Evolutionary conservation across 2,888 invertebrate species (phyloP), one percentile per base, ranked within the genome.

Genomic region (Drosophila leonis): DNA sequence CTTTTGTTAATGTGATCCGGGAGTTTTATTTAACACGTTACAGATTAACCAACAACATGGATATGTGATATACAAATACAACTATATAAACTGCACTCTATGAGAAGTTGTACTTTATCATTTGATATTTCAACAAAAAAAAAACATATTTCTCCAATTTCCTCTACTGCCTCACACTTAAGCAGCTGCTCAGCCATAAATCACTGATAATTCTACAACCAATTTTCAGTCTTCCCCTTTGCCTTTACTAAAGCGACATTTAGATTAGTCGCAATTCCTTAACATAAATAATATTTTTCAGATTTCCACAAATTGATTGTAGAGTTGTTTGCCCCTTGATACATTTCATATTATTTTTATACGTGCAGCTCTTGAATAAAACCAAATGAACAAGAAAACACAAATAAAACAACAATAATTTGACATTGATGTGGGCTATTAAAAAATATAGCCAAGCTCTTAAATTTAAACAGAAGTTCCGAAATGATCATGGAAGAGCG

Each of bases 381-480:
- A 24, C 10, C 13, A 37, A 20, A 44, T 12, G 18, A 65, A 52
- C 10, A 24, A 20, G 24, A 51, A 20, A 3, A 46, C 20, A 1
- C 6, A 12, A 49, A 49, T 49, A 31, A 49, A 49, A 31, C 29
- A 49, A 18, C 35, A 42, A 42, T 37, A 42, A 42, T 35, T 51
- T 48, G n/a, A 44, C 65, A 55, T 48, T 66, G 46, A 66, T 35
- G 35, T 31, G 54, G 20, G 41, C 54, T 52, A 31, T 61, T 61
- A 52, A 54, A 54, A 13, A 35, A 13, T 42, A 20, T 9, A 2
- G 24, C 31, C 31, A 18, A 27, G n/a, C 49, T 68, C 18, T 18
- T 24, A 15, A 41, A 41, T 41, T 41, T 4, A 1, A 35, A 20
- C 35, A 66, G 18, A 41, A 27, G 33, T 13, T 24, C 20, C 7